Percentiles rank a stretch among this genome's conserved stretches.
phyloP scores from a whole-genome alignment of 2,888 invertebrate species.

The Pseudolycoriella hygida region DNA sequence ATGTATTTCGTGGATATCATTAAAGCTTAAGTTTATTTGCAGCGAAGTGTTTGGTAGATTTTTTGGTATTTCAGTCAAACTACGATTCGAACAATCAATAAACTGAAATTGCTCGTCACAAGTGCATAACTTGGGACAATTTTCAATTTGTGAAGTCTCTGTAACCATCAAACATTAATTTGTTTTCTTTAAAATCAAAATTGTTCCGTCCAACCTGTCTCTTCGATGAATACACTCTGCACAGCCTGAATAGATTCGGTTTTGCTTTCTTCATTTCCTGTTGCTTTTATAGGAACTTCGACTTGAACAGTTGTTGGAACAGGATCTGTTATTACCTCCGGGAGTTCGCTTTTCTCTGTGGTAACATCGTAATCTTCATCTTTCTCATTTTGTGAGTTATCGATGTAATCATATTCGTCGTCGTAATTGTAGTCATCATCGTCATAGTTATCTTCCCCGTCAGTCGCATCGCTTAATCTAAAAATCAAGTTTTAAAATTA shows the following conservation, averaged over 20 bases:
- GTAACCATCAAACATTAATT: neutral
- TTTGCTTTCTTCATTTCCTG: neutral
- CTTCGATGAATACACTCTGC: neutral
- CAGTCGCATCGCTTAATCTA: no score
- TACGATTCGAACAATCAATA: conserved; percentile 32
- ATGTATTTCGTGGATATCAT: conserved; percentile 20
- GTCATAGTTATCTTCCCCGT: conserved; percentile 15
- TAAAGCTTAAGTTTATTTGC: conserved; percentile 24
- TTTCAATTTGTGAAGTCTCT: conserved; percentile 16
- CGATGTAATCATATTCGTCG: conserved; percentile 15
- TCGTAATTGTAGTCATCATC: conserved; percentile 17
- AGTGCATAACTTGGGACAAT: conserved; percentile 22
- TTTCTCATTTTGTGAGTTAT: no score
- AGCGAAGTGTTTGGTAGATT: conserved; percentile 21
- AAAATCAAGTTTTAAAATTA: no score
- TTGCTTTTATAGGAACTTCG: neutral
- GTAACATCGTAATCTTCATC: neutral
- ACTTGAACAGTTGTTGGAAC: neutral
- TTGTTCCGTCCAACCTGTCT: neutral
- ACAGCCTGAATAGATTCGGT: neutral
- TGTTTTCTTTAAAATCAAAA: neutral
- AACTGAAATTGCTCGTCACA: conserved; percentile 22
- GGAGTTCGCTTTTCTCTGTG: neutral
- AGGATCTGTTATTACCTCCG: neutral
- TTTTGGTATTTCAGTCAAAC: conserved; percentile 32